Base-by-base conservation (phyloP, 1,140 invertebrate species). In the Sycophaga agraensis region DNA sequence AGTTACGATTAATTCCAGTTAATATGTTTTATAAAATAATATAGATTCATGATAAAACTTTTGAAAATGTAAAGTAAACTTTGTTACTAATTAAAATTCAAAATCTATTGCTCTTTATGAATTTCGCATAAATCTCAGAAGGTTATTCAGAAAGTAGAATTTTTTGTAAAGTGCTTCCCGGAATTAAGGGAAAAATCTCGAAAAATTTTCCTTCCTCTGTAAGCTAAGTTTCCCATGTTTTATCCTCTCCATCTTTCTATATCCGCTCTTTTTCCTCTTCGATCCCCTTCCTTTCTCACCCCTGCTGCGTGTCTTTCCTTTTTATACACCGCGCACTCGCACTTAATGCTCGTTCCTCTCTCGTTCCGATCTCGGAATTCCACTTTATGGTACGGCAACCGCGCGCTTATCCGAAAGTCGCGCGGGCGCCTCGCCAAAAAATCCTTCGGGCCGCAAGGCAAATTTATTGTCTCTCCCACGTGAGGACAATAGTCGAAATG, bases 351-450 rank as follows among this genome's bases (percentile, higher is more conserved):
- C 54, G 42, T 22, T 37, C n/a, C 50, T n/a, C 19, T 39, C 51
- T 31, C 48, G 39, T 24, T 51, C 48, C 48, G 48, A 59, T 51
- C 58, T 54, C 48, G 37, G 48, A 51, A 60, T 56, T 55, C 50
- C 43, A 54, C 63, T 58, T 56, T 64, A 63, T 56, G 53, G 42
- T 48, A 45, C 31, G 39, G 24, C 55, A 17, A 50, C 40, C 46
- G 49, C 48, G 35, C 45, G 61, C 37, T 35, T 49, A 42, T 58
- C 48, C 45, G n/a, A 17, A 19, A 40, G 19, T 12, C 26, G 28
- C 28, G 11, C 28, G 28, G 5, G 28, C 28, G 28, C 11, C 28
- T 2, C 4, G 39, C 54, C 60, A 46, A 56, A 56, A 62, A 63
- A 46, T 56, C 45, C 26, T 24, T 24, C 9, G 8, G 35, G 16